These are phyloP conservation scores for Ornithoptera priamus DNA, from an alignment of 2,888 invertebrate genomes.

Conservation along the genomic window DNA sequence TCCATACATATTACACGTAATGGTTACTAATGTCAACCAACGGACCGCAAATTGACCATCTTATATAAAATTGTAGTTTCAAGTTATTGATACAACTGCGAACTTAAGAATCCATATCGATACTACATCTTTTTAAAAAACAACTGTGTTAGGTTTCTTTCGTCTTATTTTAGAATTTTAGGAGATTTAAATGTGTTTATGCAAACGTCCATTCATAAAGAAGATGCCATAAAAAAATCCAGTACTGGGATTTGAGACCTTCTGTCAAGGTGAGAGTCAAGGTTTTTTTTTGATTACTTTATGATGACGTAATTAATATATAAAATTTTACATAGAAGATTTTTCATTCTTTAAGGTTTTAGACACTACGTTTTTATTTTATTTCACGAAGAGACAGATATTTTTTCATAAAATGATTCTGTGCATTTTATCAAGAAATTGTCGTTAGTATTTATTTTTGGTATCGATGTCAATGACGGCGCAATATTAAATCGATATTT, in stretches of 20 bases:
- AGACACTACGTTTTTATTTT: neutral
- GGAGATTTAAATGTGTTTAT: too few relatives aligned
- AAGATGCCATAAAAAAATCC: too few relatives aligned
- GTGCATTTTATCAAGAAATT: neutral
- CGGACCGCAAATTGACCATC: slow-evolving; percentile 20
- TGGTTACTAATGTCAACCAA: slow-evolving; percentile 1
- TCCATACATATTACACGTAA: slow-evolving; percentile 5
- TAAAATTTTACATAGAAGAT: neutral
- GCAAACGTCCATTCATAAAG: too few relatives aligned
- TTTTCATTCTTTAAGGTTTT: neutral
- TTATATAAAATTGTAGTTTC: slow-evolving; percentile 15
- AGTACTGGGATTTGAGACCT: too few relatives aligned
- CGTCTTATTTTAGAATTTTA: too few relatives aligned
- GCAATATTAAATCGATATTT: neutral
- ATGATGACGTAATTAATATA: too few relatives aligned
- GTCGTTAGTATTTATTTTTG: neutral
- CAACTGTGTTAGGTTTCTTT: too few relatives aligned
- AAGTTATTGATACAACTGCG: neutral
- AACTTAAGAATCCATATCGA: too few relatives aligned
- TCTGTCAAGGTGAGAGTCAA: too few relatives aligned
- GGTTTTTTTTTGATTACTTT: too few relatives aligned
- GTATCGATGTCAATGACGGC: neutral
- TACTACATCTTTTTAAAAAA: neutral
- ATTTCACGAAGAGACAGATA: neutral
- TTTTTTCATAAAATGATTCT: neutral